Percentiles rank a stretch among this genome's conserved stretches.
Evolutionary conservation across 1,140 invertebrate genomes (phyloP).

Genomic region (Proctacanthus coquilletti): DNA sequence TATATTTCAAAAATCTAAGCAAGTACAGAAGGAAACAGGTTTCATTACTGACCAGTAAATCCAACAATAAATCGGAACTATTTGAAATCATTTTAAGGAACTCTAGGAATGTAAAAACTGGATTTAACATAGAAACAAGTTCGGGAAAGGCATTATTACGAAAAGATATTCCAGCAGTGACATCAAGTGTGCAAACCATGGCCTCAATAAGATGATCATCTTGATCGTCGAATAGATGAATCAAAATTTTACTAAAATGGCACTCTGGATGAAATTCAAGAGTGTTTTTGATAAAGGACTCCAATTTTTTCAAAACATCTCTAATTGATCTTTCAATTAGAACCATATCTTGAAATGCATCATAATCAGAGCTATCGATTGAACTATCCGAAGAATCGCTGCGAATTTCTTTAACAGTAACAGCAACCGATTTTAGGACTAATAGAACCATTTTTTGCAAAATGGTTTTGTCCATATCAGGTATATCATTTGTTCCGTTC

Average conservation of each 20-base stretch:
- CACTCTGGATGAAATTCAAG: constrained; percentile 76
- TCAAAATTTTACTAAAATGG: constrained; percentile 71
- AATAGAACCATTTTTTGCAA: constrained; percentile 71
- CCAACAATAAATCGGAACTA: constrained; percentile 66
- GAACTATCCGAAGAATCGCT: constrained; percentile 71
- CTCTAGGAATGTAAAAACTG: constrained; percentile 66
- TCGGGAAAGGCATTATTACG: constrained; percentile 61
- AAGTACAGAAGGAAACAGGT: constrained; percentile 81
- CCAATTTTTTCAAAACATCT: constrained; percentile 65
- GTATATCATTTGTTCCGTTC: constrained; percentile 9
- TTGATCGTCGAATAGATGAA: constrained; percentile 76
- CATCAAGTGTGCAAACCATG: constrained; percentile 83
- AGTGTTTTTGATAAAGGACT: constrained; percentile 63
- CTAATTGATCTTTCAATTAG: constrained; percentile 71
- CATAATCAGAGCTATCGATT: constrained; percentile 62
- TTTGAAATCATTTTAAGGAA: constrained; percentile 69
- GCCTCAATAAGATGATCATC: constrained; percentile 81
- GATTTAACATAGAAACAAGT: constrained; percentile 62
- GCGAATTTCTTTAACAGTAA: constrained; percentile 76
- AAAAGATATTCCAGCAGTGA: constrained; percentile 67
- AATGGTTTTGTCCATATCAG: constrained; percentile 47
- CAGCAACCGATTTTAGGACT: constrained; percentile 74
- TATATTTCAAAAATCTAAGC: constrained; percentile 70
- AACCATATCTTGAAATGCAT: constrained; percentile 77
- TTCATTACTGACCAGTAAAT: constrained; percentile 79